Evolutionary conservation across 2,113 vertebrate species (phyloP), one percentile per base, ranked within the genome.

Genomic region (Mola mola): DNA sequence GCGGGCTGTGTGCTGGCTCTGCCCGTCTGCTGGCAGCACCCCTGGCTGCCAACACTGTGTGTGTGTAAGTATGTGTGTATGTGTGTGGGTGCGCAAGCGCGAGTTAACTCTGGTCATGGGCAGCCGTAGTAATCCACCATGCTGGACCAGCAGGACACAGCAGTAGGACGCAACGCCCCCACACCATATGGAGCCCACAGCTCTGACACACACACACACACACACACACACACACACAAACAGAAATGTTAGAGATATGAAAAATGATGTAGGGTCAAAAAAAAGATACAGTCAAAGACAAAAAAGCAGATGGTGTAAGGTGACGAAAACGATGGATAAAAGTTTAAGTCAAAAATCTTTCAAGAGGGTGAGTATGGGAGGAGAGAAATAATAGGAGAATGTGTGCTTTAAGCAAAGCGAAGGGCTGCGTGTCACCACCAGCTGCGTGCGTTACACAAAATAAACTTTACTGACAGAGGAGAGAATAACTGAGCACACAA

Each of bases 401-500:
- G 28, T 7, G 28, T n/a, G 9, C 28, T 29, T 29, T 5, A 29
- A 29, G 28, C 16, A 61, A 56, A 76, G 82, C 79, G 46, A 67
- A 88, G 76, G 81, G 84, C 78, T 83, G 74, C 88, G 87, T 86
- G 89, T 87, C 87, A 88, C 87, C 88, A 86, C 84, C 82, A 84
- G 85, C 77, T 46, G 76, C 78, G 2, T 31, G 42, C 53, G 46
- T 15, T 72, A 65, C 66, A 81, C 76, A 43, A 66, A 59, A 2
- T 2, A 65, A 83, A 66, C 20, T 58, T 29, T 31, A 79, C 75
- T 89, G 90, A 92, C 82, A 82, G 28, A 7, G 28, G 28, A 9
- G 28, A 29, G 6, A 2, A 29, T 5, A 29, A 29, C 28, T 29
- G 28, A 29, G 6, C 6, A 9, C 28, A 29, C 6, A 9, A 29